These are phyloP conservation scores for Pachyseris speciosa DNA, from an alignment of 64 coral and sea anemone species.

Conservation along the genomic window DNA sequence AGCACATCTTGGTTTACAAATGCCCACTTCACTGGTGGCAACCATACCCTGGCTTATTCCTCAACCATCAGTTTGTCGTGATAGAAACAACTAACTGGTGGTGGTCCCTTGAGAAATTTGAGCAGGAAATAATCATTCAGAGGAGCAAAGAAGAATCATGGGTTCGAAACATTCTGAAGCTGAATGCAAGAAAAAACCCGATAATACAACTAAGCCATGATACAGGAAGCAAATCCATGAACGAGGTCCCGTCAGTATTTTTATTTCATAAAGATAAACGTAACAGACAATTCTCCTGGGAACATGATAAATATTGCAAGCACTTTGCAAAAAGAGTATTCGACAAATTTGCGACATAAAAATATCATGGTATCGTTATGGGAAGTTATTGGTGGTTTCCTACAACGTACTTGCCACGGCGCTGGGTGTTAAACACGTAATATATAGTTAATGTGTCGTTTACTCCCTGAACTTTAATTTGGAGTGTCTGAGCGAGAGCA, in stretches of 20 bases:
- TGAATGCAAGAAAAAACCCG: neutral
- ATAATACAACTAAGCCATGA: neutral
- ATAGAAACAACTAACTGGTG: constrained; percentile 14
- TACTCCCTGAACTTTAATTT: too few species aligned
- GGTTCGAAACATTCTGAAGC: neutral
- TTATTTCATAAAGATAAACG: neutral
- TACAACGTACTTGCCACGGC: too few species aligned
- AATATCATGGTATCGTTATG: neutral
- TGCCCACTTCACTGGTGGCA: neutral
- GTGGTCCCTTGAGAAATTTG: constrained; percentile 61
- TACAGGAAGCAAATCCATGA: constrained; percentile 3
- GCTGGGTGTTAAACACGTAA: too few species aligned
- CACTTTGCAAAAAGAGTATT: constrained; percentile 26
- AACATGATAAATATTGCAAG: neutral
- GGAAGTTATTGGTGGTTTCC: neutral
- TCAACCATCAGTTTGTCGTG: constrained; percentile 40
- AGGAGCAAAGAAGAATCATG: neutral
- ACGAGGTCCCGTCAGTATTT: neutral
- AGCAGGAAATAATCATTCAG: constrained; percentile 14
- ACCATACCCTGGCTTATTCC: neutral
- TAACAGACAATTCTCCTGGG: neutral
- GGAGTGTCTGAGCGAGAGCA: too few species aligned
- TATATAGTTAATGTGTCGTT: too few species aligned
- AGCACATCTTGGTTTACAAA: constrained; percentile 38
- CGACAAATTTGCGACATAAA: neutral